These are phyloP conservation scores for Gymnopithys bicolor DNA, from an alignment of 2,797 vertebrate species.

Conservation along the genomic window DNA sequence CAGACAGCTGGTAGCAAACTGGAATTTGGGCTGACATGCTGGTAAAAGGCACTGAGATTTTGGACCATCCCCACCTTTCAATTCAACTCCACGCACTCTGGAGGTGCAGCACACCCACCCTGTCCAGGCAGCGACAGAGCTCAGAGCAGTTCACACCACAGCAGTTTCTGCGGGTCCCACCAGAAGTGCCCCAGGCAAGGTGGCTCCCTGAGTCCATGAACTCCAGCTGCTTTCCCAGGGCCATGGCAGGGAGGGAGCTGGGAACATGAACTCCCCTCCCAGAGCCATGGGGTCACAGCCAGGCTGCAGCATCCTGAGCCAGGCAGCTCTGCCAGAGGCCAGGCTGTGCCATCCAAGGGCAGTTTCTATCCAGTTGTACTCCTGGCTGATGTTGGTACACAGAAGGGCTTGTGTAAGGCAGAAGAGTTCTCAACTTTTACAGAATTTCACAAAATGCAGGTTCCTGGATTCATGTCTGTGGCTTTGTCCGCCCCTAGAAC, in stretches of 20 bases:
- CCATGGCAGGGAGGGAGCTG: neutral
- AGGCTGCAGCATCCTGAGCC: neutral
- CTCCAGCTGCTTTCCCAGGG: neutral
- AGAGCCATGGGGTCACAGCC: accelerated
- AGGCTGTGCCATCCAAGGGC: neutral
- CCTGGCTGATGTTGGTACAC: neutral
- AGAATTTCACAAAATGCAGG: neutral
- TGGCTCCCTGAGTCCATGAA: neutral
- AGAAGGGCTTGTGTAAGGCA: neutral
- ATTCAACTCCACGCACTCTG: accelerated
- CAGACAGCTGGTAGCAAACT: neutral
- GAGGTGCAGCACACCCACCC: neutral
- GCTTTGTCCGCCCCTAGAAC: neutral
- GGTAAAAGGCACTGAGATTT: neutral
- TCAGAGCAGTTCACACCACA: neutral
- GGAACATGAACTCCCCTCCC: neutral
- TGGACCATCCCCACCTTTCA: neutral
- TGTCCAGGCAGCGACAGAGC: neutral
- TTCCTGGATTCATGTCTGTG: neutral
- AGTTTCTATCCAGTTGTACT: neutral
- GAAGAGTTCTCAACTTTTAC: neutral
- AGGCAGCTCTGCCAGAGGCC: neutral
- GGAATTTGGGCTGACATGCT: neutral
- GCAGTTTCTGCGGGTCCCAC: neutral
- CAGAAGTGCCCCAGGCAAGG: neutral